phyloP scores from a whole-genome alignment of 2,797 vertebrate genomes.

The Myotis planiceps region DNA sequence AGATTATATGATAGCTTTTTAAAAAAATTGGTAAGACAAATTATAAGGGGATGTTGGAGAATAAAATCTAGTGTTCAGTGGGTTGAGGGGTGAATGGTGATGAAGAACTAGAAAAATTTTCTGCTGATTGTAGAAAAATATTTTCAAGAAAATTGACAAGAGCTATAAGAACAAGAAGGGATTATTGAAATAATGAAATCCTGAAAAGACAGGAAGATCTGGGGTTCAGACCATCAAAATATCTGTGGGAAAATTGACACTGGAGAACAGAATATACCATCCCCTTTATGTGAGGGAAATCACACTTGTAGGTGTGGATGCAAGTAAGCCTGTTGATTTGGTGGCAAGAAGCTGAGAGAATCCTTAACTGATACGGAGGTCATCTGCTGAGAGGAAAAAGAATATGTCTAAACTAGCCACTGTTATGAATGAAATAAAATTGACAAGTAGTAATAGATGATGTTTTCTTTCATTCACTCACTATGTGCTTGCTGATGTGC shows the following conservation, averaged over 20 bases:
- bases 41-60: not conserved
- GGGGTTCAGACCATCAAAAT: not conserved
- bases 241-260: not conserved
- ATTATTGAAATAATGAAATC: not conserved
- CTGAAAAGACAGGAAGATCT: not conserved
- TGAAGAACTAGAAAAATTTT: not conserved
- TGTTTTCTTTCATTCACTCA: not conserved
- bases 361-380: not conserved
- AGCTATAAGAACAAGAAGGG: not conserved
- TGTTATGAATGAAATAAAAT: slow-evolving; percentile 17
- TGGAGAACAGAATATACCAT: not conserved
- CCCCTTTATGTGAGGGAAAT: not conserved
- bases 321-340: not conserved
- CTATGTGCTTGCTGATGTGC: not conserved
- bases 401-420: not conserved
- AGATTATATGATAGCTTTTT: not conserved
- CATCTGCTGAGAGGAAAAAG: not conserved
- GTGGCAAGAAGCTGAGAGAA: not conserved
- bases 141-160: not conserved
- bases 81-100: not conserved
- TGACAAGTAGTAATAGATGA: not conserved
- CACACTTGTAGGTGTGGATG: not conserved
- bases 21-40: not conserved
- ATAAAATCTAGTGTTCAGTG: not conserved
- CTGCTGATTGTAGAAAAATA: not conserved